These are phyloP conservation scores for Diorhabda elongata DNA, from an alignment of 1,140 invertebrate species.

Conservation along the genomic window DNA sequence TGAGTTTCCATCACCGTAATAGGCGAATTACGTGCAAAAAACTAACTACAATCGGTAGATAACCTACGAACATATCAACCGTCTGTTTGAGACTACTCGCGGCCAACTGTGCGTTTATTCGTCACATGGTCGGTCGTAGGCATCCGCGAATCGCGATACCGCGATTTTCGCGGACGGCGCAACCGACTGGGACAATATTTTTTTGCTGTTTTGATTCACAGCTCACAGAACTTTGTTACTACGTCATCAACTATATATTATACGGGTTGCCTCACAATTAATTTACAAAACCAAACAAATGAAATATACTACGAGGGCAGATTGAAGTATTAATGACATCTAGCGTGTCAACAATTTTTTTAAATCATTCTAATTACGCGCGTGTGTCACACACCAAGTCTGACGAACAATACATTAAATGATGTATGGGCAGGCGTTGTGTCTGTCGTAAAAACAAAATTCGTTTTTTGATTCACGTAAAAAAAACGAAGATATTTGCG, in stretches of 20 bases:
- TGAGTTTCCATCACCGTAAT: neutral
- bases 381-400: too few species aligned
- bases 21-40: neutral
- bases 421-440: too few species aligned
- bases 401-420: too few species aligned
- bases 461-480: too few species aligned
- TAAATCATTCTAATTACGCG: too few species aligned
- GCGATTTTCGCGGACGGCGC: neutral
- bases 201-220: neutral
- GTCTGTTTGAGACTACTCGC: slow-evolving; percentile 6
- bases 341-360: too few species aligned
- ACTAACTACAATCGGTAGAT: neutral
- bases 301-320: too few species aligned
- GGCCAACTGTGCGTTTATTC: slow-evolving; percentile 21
- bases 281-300: too few species aligned
- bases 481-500: too few species aligned
- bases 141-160: slow-evolving; percentile 3
- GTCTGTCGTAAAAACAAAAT: too few species aligned
- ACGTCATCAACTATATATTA: neutral
- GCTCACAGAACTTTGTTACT: too few species aligned
- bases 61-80: neutral
- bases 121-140: neutral
- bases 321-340: too few species aligned
- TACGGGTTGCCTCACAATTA: neutral
- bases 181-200: neutral